Evolutionary conservation across 2,797 vertebrate species (phyloP), one percentile per base, ranked within the genome.

Genomic region (Epinephelus malabaricus): DNA sequence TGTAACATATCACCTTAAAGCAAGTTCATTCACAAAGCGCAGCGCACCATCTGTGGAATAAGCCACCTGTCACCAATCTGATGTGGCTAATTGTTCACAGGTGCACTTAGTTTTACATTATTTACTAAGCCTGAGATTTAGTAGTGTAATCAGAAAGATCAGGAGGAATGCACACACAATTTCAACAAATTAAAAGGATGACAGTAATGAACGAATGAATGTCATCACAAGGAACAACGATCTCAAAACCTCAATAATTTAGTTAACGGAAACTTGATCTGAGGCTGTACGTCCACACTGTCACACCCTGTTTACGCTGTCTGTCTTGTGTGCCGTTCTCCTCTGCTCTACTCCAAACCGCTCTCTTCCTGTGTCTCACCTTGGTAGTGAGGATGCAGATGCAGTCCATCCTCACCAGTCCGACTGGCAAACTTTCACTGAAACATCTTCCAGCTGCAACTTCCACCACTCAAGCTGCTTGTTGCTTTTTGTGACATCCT

Each of bases 311-410:
- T 53, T 14, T 55, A 15, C 27, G 21, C 56, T 62, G 14, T 13
- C 9, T n/a, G 17, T 34, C 49, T 12, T 4, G 13, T 68, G 38
- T 40, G 17, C 8, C 3, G 15, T 43, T 30, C 46, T 13, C 14
- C 3, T 60, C 46, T 21, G 11, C 69, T 8, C 68, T 59, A 5
- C 30, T 65, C 27, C 66, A 47, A 49, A 46, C 6, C 27, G 19
- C 45, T 60, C 14, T 56, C 53, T 55, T 70, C 5, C 19, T 18
- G 11, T 47, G 51, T 79, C 95, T 95, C 92, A 94, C 95, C 95
- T 95, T 95, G 58, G 94, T 95, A 77, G 92, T 95, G 79, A 95
- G 93, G 86, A 95, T 95, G 78, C 95, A 95, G 75, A 95, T 94
- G 87, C 95, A 95, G 69, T 95, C 94, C 95, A 95, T 95, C 78